These are phyloP conservation scores for Pollenia griseotomentosa DNA, from an alignment of 2,888 invertebrate species.

Conservation along the genomic window DNA sequence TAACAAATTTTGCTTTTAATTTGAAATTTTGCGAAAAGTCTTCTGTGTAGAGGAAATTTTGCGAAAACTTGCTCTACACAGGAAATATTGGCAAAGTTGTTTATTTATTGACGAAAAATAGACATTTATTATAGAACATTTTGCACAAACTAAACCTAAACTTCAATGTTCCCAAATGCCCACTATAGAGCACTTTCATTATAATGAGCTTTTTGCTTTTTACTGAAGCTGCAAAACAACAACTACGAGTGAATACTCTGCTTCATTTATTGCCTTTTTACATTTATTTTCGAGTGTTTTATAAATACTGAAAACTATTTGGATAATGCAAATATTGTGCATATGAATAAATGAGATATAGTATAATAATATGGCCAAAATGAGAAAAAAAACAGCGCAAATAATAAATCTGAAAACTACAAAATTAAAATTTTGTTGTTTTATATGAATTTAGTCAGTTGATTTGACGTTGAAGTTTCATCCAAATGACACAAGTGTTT, in stretches of 20 bases:
- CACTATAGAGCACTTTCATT: constrained; percentile 35
- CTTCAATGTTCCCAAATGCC: too few species aligned
- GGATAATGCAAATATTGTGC: constrained; percentile 40
- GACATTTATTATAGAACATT: too few species aligned
- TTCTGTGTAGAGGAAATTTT: too few species aligned
- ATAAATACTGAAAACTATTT: constrained; percentile 64
- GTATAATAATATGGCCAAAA: constrained; percentile 24
- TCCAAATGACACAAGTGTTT: constrained; percentile 11
- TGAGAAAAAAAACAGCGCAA: constrained; percentile 2
- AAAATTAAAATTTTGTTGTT: constrained; percentile 53
- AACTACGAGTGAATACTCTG: background rate
- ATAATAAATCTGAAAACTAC: constrained; percentile 29
- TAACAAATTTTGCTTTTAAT: too few species aligned
- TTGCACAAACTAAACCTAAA: too few species aligned
- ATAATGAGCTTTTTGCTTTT: constrained; percentile 45
- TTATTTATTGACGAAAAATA: too few species aligned
- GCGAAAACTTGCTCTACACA: too few species aligned
- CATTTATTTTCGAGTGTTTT: constrained; percentile 58
- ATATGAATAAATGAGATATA: constrained; percentile 35
- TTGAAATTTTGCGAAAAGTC: too few species aligned
- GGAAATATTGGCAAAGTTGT: too few species aligned
- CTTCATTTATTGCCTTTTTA: constrained; percentile 43
- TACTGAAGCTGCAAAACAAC: constrained; percentile 22
- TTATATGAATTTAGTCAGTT: constrained; percentile 29
- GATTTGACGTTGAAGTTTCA: constrained; percentile 22